Percentiles rank a stretch among this genome's conserved stretches.
phyloP scores from a whole-genome alignment of 2,113 vertebrate species.

The Trichechus manatus region DNA sequence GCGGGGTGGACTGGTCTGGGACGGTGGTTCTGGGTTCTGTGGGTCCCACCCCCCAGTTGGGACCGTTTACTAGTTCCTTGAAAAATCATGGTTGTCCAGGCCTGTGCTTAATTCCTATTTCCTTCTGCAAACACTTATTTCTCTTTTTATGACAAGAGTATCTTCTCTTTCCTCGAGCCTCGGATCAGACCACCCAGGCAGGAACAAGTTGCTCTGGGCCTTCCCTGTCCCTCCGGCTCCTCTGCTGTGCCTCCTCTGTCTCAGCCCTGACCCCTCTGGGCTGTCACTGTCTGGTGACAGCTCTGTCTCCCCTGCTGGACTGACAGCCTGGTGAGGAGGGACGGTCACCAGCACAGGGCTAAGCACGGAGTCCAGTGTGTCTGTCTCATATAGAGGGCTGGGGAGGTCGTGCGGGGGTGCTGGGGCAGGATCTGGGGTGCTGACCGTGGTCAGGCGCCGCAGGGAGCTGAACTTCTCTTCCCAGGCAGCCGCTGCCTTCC shows the following conservation, averaged over 20 bases:
- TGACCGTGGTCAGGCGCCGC: conserved; percentile 94
- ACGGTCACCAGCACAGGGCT: neutral
- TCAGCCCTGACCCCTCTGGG: neutral
- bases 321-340: neutral
- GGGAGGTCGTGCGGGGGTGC: conserved; percentile 50
- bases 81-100: neutral
- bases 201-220: neutral
- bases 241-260: neutral
- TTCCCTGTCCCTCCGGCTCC: neutral
- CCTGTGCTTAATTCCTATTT: neutral
- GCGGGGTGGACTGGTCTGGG: neutral
- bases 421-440: conserved; percentile 16
- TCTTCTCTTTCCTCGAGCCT: neutral
- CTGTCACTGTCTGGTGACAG: neutral
- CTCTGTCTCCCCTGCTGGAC: neutral
- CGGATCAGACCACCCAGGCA: neutral
- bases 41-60: neutral
- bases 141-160: neutral
- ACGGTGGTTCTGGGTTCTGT: neutral
- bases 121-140: neutral
- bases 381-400: neutral
- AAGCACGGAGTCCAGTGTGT: neutral
- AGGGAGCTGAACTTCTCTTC: conserved; percentile 97
- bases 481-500: conserved; percentile 95
- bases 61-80: neutral